Conservation (phyloP, 1,140 invertebrate genomes). For the Stenopsyche tienmushanensis region DNA sequence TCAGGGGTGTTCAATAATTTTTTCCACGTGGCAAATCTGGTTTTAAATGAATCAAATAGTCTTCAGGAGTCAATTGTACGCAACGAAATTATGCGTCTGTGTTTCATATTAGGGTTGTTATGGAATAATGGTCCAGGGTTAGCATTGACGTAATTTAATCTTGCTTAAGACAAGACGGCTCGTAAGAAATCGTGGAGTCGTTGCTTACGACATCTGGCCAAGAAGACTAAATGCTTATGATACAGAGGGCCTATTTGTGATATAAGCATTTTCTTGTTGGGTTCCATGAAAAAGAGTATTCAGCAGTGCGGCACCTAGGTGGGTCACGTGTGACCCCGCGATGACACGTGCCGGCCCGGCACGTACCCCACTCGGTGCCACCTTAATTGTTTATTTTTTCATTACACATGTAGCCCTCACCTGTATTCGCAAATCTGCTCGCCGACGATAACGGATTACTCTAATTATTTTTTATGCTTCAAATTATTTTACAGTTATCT, state of each 20-base stretch:
- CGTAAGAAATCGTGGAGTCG: no score
- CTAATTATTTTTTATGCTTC: neutral
- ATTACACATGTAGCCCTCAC: neutral
- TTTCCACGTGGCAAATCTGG: no score
- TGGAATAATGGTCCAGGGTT: no score
- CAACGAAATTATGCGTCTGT: no score
- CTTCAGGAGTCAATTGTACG: no score
- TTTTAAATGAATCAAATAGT: no score
- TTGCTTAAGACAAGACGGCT: no score
- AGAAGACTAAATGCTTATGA: neutral
- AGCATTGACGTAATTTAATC: no score
- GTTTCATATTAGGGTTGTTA: no score
- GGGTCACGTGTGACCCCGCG: slow-evolving; percentile 20
- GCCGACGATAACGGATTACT: neutral
- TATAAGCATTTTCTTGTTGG: neutral
- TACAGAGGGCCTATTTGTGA: neutral
- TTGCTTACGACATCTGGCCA: neutral
- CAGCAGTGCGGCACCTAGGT: slow-evolving; percentile 25
- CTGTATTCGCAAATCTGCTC: neutral
- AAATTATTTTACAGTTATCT: no score
- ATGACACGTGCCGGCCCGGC: neutral
- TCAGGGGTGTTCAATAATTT: no score
- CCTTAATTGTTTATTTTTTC: slow-evolving; percentile 22
- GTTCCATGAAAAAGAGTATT: slow-evolving; percentile 9
- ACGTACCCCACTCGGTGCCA: neutral